phyloP scores from a whole-genome alignment of 2,797 vertebrate species.

The Jordanella pulchra region DNA sequence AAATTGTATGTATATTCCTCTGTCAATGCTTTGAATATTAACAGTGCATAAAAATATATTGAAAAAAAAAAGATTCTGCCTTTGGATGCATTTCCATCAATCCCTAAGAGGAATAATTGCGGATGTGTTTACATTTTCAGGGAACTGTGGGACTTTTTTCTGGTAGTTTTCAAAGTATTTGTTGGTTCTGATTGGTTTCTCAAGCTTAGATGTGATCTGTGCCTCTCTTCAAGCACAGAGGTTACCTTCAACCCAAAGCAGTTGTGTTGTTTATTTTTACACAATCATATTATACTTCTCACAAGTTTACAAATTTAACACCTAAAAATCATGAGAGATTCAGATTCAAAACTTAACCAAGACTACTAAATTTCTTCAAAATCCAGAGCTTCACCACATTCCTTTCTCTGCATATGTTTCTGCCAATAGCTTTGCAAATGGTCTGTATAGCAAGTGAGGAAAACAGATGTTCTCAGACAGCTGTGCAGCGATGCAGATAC shows the following conservation, averaged over 20 bases:
- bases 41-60: constrained; percentile 78
- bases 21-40: constrained; percentile 81
- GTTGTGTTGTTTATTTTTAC: constrained; percentile 34
- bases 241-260: constrained; percentile 64
- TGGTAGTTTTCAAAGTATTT: constrained; percentile 64
- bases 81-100: constrained; percentile 74
- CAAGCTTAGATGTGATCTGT: constrained; percentile 59
- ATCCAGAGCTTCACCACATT: constrained; percentile 34
- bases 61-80: constrained; percentile 67
- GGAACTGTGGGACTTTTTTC: constrained; percentile 52
- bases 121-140: constrained; percentile 57
- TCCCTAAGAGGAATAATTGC: constrained; percentile 54
- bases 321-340: constrained; percentile 48
- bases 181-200: constrained; percentile 58
- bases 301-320: constrained; percentile 55
- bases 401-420: constrained; percentile 21
- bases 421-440: constrained; percentile 49
- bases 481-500: constrained; percentile 53
- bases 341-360: constrained; percentile 37
- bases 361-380: constrained; percentile 22
- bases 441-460: constrained; percentile 48
- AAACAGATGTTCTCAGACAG: constrained; percentile 73
- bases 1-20: constrained; percentile 81
- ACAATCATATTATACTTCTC: constrained; percentile 27
- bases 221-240: constrained; percentile 63